Conservation (phyloP, 2,797 vertebrate species). For the Catamblyrhynchus diadema region DNA sequence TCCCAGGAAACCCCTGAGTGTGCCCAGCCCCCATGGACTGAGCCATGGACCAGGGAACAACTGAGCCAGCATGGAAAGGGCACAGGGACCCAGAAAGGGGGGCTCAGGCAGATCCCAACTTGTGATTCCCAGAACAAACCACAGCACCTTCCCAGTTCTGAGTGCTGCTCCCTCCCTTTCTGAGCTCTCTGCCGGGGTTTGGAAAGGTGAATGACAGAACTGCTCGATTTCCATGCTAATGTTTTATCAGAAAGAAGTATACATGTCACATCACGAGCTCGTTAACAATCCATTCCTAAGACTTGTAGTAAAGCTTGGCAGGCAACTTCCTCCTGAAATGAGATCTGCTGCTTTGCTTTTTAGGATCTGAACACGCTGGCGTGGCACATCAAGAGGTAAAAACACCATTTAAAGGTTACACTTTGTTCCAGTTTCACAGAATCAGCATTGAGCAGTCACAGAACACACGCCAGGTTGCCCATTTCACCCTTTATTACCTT, state of each 20-base stretch:
- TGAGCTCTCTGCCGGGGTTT: not conserved
- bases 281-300: conserved; percentile 66
- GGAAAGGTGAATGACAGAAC: conserved; percentile 2
- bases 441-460: not conserved
- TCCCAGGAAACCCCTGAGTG: fast-evolving
- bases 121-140: not conserved
- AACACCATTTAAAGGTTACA: conserved; percentile 4
- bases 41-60: fast-evolving
- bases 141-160: not conserved
- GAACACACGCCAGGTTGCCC: not conserved
- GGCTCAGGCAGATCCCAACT: fast-evolving
- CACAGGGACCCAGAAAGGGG: not conserved
- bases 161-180: not conserved
- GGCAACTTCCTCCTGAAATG: conserved; percentile 36
- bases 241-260: conserved; percentile 51
- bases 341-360: conserved; percentile 31
- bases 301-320: conserved; percentile 41
- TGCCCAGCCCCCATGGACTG: fast-evolving
- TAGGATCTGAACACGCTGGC: conserved; percentile 35
- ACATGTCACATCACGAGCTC: conserved; percentile 27
- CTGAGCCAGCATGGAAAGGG: fast-evolving
- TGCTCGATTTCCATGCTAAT: conserved; percentile 46
- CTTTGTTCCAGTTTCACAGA: not conserved
- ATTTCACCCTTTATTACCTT: not conserved
- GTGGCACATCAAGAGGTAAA: not conserved